Evolutionary conservation across 2,113 vertebrate species (phyloP), one percentile per base, ranked within the genome.

Genomic region (Tachysurus vachellii): DNA sequence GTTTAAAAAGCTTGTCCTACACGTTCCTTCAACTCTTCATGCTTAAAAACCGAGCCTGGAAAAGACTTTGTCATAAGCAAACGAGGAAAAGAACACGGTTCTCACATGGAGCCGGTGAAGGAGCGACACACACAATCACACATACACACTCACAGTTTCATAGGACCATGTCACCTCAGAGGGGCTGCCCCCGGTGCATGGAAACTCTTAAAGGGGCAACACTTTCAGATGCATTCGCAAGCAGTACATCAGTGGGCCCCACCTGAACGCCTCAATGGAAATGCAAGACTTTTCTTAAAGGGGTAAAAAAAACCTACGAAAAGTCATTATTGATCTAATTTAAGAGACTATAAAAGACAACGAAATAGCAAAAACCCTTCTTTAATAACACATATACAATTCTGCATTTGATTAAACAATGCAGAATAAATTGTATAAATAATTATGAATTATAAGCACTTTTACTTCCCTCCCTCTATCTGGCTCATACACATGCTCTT

Each of bases 81-180:
- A 54, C 28, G 54, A 16, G 42, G 36, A 36, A 36, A 36, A 36
- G 36, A 66, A 56, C 19, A 21, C 71, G 54, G 75, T n/a, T 85
- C 80, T 73, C 93, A 90, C 92, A 92, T 89, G 92, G 53, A 91
- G 80, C 92, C 92, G 83, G 89, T 70, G 62, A 14, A 82, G 79
- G 36, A 14, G 85, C 61, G 50, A 28, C 28, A 80, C 47, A 50
- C 70, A 11, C 68, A 42, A 14, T 9, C 16, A 7, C 31, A 9
- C 42, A 16, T 26, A 16, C 21, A 8, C 89, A 85, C 80, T 87
- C 86, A 84, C 86, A 91, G 82, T 70, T 87, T 87, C 62, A 81
- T 82, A 86, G 89, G 83, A 87, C 87, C 56, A 26, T 84, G 83
- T 82, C 50, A 87, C 85, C 87, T 89, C 88, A 56, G 68, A 80